Base-by-base conservation (phyloP, 2,888 invertebrate genomes). In the Invenusta paracnida region DNA sequence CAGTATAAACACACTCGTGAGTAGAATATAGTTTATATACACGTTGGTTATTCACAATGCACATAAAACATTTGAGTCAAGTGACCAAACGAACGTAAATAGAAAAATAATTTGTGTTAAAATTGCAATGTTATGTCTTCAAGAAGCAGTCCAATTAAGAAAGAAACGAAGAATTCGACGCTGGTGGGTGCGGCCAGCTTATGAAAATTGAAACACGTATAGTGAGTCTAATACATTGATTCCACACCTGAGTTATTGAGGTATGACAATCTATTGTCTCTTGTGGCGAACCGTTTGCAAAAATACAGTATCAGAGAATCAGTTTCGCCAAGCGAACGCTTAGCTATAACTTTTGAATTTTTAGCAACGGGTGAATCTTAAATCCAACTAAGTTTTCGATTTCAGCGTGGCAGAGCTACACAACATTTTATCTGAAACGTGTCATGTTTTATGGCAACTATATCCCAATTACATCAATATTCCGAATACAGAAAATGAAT, bases 401-500 rank as follows among this genome's bases (percentile, higher is more conserved):
- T 79, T 29, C 79, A 79, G 29, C 79, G 79, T 27, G 79, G 79
- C 25, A 25, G 79, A 25, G 25, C 79, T 29, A 79, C 79, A 27
- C 29, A 79, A 79, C 5, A 79, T 79, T 79, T 79, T 79, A 27
- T 27, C 27, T 27, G 79, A 79, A 79, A 79, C 79, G 27, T 23
- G 27, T n/a, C 25, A 79, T 27, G 79, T 29, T 27, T 29, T 79
- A 79, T 23, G 79, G 5, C 27, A 79, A 27, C 79, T 79, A 25
- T 79, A 25, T 27, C 79, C 79, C 25, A 27, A 79, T 23, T 79
- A 79, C 29, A 25, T 79, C 27, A 79, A 25, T 29, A 27, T 23
- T 79, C 79, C 79, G 79, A 79, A 27, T 2, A 11, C 79, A 79
- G 29, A 79, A 27, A n/a, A 79, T 27, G 79, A 79, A 79, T 79